Conservation (phyloP, 2,113 vertebrate species). For the Melanotaenia duboulayi region DNA sequence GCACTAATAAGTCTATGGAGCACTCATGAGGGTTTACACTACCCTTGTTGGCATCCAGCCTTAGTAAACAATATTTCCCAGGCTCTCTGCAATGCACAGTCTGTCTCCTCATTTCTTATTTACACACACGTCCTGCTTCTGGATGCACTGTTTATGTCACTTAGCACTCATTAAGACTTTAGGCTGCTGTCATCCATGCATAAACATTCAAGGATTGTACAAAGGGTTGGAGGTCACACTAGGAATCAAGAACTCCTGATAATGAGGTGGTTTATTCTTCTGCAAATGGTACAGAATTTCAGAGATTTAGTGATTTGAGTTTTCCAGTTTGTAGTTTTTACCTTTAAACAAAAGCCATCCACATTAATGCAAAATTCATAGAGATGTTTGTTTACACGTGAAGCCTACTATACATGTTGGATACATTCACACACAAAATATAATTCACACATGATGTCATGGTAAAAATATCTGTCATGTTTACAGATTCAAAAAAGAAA, state of each 20-base stretch:
- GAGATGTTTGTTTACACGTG: background rate
- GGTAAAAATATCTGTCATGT: no score
- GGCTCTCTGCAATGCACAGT: slow-evolving; percentile 7
- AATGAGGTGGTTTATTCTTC: slow-evolving; percentile 49
- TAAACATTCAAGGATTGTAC: slow-evolving; percentile 24
- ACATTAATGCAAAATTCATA: background rate
- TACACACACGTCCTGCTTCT: slow-evolving; percentile 8
- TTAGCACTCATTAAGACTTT: slow-evolving; percentile 35
- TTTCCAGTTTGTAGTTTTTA: background rate
- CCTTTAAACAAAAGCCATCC: background rate
- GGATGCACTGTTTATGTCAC: slow-evolving; percentile 25
- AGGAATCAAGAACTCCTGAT: slow-evolving; percentile 21
- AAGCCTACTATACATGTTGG: background rate
- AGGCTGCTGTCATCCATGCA: slow-evolving; percentile 5
- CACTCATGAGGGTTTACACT: slow-evolving; percentile 3
- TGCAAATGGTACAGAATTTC: slow-evolving; percentile 5
- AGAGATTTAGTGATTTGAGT: slow-evolving; percentile 21
- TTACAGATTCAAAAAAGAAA: no score
- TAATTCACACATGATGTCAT: no score
- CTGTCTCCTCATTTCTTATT: slow-evolving; percentile 14
- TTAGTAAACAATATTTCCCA: slow-evolving; percentile 40
- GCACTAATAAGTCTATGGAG: background rate
- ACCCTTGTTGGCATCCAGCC: slow-evolving; percentile 36
- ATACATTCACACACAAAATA: background rate
- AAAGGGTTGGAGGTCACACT: slow-evolving; percentile 7